A percentile compares a stretch with the other conserved stretches of the same genome.
phyloP scores from a whole-genome alignment of 2,113 vertebrate genomes.

The Cyprinus carpio region DNA sequence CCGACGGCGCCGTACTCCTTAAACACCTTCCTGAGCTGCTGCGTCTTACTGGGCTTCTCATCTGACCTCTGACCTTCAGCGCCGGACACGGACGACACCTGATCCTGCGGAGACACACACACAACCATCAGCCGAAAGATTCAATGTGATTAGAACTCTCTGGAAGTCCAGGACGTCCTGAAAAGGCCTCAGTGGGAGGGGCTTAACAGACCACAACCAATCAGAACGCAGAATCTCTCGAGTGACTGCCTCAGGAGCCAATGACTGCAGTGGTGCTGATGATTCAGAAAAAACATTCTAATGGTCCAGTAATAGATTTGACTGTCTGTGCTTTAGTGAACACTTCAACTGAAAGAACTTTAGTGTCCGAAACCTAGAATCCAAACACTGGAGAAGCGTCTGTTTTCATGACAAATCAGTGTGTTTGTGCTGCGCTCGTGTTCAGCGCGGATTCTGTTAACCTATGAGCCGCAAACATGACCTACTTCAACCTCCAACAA shows the following conservation, averaged over 20 bases:
- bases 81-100: neutral
- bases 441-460: neutral
- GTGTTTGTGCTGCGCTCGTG: neutral
- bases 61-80: slow-evolving; percentile 56
- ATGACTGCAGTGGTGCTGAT: neutral
- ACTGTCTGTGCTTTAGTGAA: neutral
- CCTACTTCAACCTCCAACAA: neutral
- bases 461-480: neutral
- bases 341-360: neutral
- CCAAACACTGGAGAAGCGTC: neutral
- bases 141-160: too few species aligned
- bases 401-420: neutral
- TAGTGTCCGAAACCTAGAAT: neutral
- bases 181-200: neutral
- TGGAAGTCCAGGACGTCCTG: too few species aligned
- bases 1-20: slow-evolving; percentile 93
- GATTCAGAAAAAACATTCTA: neutral
- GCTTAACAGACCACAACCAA: neutral
- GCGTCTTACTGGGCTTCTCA: slow-evolving; percentile 80
- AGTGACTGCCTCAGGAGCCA: neutral
- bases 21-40: slow-evolving; percentile 90
- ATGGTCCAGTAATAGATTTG: neutral
- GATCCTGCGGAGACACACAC: neutral
- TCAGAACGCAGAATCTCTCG: neutral
- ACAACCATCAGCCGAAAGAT: too few species aligned